These are phyloP conservation scores for Spondyliosoma cantharus DNA, from an alignment of 2,797 vertebrate species.

Conservation along the genomic window DNA sequence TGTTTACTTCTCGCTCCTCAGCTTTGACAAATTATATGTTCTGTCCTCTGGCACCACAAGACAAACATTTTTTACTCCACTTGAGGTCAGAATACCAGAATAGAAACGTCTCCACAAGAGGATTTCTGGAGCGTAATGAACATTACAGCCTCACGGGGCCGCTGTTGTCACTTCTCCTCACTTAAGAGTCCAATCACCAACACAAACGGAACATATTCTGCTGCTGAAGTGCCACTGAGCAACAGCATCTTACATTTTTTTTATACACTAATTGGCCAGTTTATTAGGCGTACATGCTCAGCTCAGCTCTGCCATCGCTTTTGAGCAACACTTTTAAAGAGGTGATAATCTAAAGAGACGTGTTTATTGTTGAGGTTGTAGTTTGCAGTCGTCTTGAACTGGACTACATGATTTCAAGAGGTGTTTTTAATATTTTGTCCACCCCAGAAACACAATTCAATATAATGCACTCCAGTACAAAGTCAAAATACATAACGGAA, in stretches of 20 bases:
- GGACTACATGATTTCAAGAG: too few relatives aligned
- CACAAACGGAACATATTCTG: neutral
- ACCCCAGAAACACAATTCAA: too few relatives aligned
- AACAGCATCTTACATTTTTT: neutral
- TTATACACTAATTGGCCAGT: too few relatives aligned
- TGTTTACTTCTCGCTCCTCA: neutral
- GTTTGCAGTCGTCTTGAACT: too few relatives aligned
- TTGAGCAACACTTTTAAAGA: too few relatives aligned
- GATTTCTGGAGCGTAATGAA: constrained; percentile 7
- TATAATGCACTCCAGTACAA: too few relatives aligned
- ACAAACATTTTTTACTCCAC: neutral
- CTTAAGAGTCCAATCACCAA: neutral
- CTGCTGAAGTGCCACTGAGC: neutral
- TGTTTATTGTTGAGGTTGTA: too few relatives aligned
- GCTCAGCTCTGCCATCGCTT: too few relatives aligned
- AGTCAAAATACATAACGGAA: too few relatives aligned
- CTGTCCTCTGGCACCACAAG: neutral
- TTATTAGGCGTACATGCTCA: too few relatives aligned
- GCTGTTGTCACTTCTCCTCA: neutral
- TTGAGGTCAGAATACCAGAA: neutral
- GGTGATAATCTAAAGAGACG: too few relatives aligned
- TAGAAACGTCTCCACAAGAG: neutral
- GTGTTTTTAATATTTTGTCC: too few relatives aligned
- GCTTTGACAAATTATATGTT: neutral
- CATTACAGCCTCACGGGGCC: constrained; percentile 8